Conservation (phyloP, 1,140 invertebrate species). For the Coptotermes formosanus region DNA sequence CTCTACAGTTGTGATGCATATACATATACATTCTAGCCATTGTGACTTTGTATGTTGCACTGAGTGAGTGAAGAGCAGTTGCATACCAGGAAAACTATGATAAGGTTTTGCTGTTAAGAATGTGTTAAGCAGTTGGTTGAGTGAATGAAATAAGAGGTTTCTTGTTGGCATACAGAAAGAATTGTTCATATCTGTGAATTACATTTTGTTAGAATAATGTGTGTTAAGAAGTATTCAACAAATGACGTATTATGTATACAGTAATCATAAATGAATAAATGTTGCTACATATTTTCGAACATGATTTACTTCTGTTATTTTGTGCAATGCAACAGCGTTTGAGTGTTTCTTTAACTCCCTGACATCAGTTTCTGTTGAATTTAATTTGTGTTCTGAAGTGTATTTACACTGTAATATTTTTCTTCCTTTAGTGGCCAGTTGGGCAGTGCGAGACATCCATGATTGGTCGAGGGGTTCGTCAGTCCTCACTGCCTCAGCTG, state of each 20-base stretch:
- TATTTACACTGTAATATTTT: not conserved
- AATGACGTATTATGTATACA: not conserved
- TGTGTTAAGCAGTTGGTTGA: too few species aligned
- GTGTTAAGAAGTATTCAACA: not conserved
- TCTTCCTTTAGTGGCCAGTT: not conserved
- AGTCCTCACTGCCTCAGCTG: slow-evolving; percentile 12
- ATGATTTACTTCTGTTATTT: too few species aligned
- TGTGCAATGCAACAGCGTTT: not conserved
- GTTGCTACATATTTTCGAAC: not conserved
- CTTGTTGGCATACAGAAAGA: too few species aligned
- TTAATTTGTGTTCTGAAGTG: not conserved
- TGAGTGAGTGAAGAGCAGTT: too few species aligned
- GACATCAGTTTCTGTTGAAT: not conserved
- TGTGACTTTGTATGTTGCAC: too few species aligned
- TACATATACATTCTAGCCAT: too few species aligned
- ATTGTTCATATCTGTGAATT: too few species aligned
- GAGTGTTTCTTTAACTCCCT: not conserved
- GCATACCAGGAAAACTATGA: too few species aligned
- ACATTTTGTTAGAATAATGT: too few species aligned
- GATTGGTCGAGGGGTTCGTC: not conserved
- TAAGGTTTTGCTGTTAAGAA: too few species aligned
- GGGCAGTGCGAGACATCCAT: not conserved
- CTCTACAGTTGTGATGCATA: too few species aligned
- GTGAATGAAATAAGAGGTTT: too few species aligned
- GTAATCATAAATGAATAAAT: not conserved